A percentile compares a stretch with the other conserved stretches of the same genome.
Conservation (phyloP, 2,113 vertebrate species). For the Montifringilla adamsi region DNA sequence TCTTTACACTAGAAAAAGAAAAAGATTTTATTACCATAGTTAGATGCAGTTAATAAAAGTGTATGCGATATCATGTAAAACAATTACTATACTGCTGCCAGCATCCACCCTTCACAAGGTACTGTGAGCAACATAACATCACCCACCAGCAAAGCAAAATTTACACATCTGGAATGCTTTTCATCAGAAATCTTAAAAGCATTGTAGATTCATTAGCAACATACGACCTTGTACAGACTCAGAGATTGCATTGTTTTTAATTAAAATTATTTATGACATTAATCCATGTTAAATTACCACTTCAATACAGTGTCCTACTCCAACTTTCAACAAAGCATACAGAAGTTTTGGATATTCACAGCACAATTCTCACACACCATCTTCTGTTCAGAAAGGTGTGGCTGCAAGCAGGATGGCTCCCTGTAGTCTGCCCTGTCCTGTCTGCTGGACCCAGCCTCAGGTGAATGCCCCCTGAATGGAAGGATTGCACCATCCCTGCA, state of each 20-base stretch:
- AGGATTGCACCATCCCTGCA: background rate
- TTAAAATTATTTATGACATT: background rate
- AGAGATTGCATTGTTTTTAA: background rate
- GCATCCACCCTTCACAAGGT: background rate
- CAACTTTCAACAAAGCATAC: background rate
- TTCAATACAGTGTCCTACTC: background rate
- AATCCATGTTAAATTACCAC: background rate
- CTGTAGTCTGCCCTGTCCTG: background rate
- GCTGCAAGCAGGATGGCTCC: background rate
- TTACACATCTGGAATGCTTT: background rate
- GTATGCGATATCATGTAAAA: background rate
- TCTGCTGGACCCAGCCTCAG: background rate
- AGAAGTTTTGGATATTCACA: background rate
- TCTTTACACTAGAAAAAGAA: slow-evolving; percentile 77
- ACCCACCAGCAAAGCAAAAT: background rate
- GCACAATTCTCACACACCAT: background rate
- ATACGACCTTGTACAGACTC: background rate
- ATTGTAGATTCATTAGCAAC: background rate
- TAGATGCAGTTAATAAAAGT: background rate
- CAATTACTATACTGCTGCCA: background rate
- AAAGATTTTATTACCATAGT: background rate
- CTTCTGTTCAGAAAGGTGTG: background rate
- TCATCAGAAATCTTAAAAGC: background rate
- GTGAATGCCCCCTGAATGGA: background rate
- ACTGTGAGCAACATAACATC: background rate